Evolutionary conservation across 2,113 vertebrate species (phyloP), one percentile per base, ranked within the genome.

Genomic region (Nibea albiflora): DNA sequence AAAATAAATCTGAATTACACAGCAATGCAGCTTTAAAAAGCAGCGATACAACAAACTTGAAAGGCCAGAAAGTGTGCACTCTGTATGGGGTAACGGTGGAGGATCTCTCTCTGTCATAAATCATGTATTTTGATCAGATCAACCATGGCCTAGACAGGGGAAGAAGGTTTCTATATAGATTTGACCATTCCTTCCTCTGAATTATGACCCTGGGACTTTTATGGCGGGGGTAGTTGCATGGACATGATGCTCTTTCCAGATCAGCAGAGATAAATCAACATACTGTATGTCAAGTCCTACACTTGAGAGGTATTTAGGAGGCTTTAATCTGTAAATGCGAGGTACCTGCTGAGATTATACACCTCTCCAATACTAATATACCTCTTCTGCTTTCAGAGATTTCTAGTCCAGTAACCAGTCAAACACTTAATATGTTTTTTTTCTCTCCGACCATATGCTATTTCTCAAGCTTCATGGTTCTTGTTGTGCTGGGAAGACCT

Each of bases 221-320:
- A 67, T 64, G 83, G 62, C 12, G 57, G 49, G 6, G 6, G 15
- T 64, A 67, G 61, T 62, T 77, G 47, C 76, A 12, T 39, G 35
- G 64, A 47, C 66, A 82, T 86, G 84, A 90, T 90, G 76, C 70
- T 76, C 78, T 91, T 89, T 88, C 88, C 90, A 92, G 90, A 88
- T 76, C 28, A 31, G 47, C 35, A 70, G 49, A 50, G 66, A 75
- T 60, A 69, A 77, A 66, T 68, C 60, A 81, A 35, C 60, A 54
- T 12, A 15, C n/a, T 50, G 14, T 8, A 58, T 17, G 28, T 67
- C 16, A 61, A 17, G 67, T 64, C 39, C n/a, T 20, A 74, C 68
- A 78, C 49, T 73, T 63, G 47, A 65, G 39, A 57, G 3, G 54
- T 28, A 83, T 79, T 81, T 65, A 77, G 11, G 53, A 63, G 63